These are phyloP conservation scores for Drosophila siamana DNA, from an alignment of 2,888 invertebrate species.

Conservation along the genomic window DNA sequence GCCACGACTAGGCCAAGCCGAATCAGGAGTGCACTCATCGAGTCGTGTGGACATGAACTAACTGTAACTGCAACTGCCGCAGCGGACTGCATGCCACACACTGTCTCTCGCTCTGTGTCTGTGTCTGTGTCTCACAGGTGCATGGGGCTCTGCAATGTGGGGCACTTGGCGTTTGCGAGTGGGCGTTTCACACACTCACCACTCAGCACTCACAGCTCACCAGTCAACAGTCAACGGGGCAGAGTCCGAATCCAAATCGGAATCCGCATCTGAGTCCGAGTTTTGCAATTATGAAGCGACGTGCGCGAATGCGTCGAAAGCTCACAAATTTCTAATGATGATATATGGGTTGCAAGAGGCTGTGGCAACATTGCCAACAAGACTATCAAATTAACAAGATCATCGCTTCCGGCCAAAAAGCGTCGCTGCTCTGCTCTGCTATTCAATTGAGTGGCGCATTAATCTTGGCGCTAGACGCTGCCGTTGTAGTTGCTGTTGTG, in stretches of 20 bases:
- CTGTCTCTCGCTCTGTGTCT: constrained; percentile 6
- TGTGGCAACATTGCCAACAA: constrained; percentile 57
- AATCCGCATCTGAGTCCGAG: no score
- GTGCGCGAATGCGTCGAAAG: constrained; percentile 78
- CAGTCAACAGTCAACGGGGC: neutral
- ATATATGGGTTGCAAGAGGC: constrained; percentile 64
- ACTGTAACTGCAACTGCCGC: constrained; percentile 69
- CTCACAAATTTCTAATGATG: constrained; percentile 82
- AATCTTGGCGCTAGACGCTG: constrained; percentile 67
- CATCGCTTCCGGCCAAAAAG: constrained; percentile 77
- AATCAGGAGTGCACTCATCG: constrained; percentile 39
- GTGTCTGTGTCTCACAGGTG: constrained; percentile 47
- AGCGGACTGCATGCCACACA: constrained; percentile 14
- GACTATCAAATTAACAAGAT: constrained; percentile 81
- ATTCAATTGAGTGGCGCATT: constrained; percentile 78
- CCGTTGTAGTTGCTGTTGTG: constrained; percentile 30
- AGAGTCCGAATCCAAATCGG: no score
- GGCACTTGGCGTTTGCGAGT: constrained; percentile 64
- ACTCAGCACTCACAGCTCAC: neutral
- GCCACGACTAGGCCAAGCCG: constrained; percentile 63
- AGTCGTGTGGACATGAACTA: constrained; percentile 71
- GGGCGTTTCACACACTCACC: constrained; percentile 48
- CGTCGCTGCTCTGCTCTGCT: constrained; percentile 17
- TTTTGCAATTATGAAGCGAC: constrained; percentile 70
- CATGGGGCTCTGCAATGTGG: constrained; percentile 50